A percentile compares a stretch with the other conserved stretches of the same genome.
These are phyloP conservation scores for Lagorchestes hirsutus DNA, from an alignment of 2,797 vertebrate species.

Conservation along the genomic window DNA sequence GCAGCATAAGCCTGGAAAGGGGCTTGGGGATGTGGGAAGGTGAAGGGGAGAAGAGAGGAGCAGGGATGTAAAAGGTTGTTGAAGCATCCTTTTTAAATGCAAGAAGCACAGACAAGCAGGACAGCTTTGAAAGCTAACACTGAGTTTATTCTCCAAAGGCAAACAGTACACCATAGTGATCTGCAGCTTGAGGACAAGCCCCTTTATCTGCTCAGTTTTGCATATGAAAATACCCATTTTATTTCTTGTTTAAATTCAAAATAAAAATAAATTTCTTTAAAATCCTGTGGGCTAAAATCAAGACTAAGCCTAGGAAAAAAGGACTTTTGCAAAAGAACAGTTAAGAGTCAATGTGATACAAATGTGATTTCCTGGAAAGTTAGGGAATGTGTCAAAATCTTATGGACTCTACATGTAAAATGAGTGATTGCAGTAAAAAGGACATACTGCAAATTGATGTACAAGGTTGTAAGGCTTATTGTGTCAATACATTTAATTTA, in stretches of 20 bases:
- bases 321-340: background rate
- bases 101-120: background rate
- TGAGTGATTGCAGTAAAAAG: background rate
- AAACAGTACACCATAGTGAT: background rate
- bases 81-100: background rate
- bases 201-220: background rate
- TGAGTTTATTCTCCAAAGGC: background rate
- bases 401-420: background rate
- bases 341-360: background rate
- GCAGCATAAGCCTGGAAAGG: background rate
- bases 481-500: background rate
- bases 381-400: background rate
- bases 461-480: background rate
- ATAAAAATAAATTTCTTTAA: background rate
- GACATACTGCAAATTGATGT: background rate
- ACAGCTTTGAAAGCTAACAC: background rate
- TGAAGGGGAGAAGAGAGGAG: background rate
- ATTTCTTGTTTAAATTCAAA: background rate
- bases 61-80: background rate
- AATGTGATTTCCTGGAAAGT: background rate
- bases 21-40: background rate
- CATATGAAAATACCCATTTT: background rate
- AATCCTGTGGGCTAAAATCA: background rate
- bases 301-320: background rate
- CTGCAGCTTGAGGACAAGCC: background rate